phyloP scores from a whole-genome alignment of 1,140 invertebrate species.

The Ceratoteleas bidentatus region DNA sequence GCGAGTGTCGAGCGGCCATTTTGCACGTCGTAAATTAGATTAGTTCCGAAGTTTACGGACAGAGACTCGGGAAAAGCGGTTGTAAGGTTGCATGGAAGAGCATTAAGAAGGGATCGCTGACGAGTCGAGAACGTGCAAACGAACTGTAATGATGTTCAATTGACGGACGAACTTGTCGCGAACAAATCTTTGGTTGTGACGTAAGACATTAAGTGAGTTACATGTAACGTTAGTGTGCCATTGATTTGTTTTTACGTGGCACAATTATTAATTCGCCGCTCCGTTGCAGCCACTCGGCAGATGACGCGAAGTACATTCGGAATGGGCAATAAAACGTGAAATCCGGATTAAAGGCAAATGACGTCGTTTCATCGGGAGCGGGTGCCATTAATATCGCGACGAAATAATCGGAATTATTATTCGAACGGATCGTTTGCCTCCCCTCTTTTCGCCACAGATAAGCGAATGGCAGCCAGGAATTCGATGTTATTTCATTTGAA shows the following conservation, averaged over 20 bases:
- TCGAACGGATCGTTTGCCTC: no score
- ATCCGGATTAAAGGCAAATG: no score
- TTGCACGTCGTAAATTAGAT: slow-evolving; percentile 76
- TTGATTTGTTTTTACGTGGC: slow-evolving; percentile 27
- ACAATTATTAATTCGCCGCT: background rate
- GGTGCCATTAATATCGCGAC: no score
- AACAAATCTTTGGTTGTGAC: slow-evolving; percentile 64
- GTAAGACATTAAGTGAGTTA: slow-evolving; percentile 50
- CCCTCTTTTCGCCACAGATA: no score
- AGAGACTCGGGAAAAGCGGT: slow-evolving; percentile 66
- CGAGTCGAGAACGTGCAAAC: slow-evolving; percentile 71
- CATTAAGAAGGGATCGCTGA: slow-evolving; percentile 71
- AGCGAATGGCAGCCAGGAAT: no score
- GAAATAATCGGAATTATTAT: no score
- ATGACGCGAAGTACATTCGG: no score
- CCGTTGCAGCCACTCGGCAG: background rate
- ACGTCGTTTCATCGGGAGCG: no score
- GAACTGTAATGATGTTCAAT: slow-evolving; percentile 70
- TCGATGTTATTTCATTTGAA: no score
- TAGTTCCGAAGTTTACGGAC: slow-evolving; percentile 73
- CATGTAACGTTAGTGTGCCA: slow-evolving; percentile 37
- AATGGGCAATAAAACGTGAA: no score
- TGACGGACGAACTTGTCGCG: slow-evolving; percentile 61
- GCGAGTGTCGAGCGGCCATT: slow-evolving; percentile 67
- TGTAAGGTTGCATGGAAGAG: slow-evolving; percentile 67